A percentile compares a stretch with the other conserved stretches of the same genome.
phyloP scores from a whole-genome alignment of 2,113 vertebrate genomes.

The Myotis brandtii region DNA sequence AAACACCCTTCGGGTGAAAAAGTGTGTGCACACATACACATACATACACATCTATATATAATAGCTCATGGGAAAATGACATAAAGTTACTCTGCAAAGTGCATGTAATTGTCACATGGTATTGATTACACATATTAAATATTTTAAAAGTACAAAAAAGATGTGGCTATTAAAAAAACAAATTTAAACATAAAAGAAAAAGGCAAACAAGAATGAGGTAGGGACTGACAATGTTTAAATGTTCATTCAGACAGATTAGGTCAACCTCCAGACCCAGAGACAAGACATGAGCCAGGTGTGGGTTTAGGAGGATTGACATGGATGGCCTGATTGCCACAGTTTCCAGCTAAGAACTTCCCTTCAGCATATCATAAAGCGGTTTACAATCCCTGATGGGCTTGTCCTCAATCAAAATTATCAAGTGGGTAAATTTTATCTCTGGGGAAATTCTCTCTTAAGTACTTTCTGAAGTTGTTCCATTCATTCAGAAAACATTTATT shows the following conservation, averaged over 20 bases:
- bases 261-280: not conserved
- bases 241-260: not conserved
- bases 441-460: not conserved
- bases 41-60: not conserved
- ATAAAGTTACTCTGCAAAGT: not conserved
- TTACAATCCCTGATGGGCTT: not conserved
- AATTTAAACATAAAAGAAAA: not conserved
- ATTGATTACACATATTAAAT: not conserved
- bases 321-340: not conserved
- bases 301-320: not conserved
- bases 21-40: not conserved
- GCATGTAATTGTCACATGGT: not conserved
- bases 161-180: not conserved
- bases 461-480: not conserved
- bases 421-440: not conserved
- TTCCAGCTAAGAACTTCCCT: not conserved
- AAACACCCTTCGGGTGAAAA: not conserved
- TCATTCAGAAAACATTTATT: not conserved
- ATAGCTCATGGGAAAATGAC: constrained; percentile 9
- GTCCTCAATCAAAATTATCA: not conserved
- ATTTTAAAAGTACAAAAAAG: constrained; percentile 36
- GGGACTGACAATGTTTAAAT: not conserved
- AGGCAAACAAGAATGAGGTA: not conserved
- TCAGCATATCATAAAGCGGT: not conserved
- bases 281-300: not conserved